Percentiles rank a stretch among this genome's conserved stretches.
These are phyloP conservation scores for Halictus quadricinctus DNA, from an alignment of 2,888 invertebrate species.

Conservation along the genomic window DNA sequence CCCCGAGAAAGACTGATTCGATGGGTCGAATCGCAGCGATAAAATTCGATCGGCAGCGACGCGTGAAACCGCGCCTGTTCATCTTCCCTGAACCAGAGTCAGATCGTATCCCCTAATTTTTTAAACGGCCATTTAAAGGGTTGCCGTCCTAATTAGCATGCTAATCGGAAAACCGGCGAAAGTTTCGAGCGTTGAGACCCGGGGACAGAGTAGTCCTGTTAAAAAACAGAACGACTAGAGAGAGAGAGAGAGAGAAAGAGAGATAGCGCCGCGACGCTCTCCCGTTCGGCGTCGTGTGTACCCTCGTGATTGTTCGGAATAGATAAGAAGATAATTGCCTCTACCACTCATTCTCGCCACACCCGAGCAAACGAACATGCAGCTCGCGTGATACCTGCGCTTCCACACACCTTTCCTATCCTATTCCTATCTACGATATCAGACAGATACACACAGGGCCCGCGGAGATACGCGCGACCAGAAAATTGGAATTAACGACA, in stretches of 20 bases:
- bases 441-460: conserved; percentile 40
- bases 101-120: conserved; percentile 64
- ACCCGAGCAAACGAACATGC: conserved; percentile 70
- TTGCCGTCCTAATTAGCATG: conserved; percentile 71
- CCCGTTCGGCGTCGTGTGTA: conserved; percentile 39
- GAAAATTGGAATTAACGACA: conserved; percentile 61
- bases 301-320: conserved; percentile 41
- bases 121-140: conserved; percentile 72
- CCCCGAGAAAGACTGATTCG: neutral
- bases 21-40: conserved; percentile 46
- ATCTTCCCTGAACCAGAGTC: conserved; percentile 52
- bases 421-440: conserved; percentile 53
- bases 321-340: conserved; percentile 73
- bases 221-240: conserved; percentile 53
- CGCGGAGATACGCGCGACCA: conserved; percentile 23
- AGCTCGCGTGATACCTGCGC: conserved; percentile 67
- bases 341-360: conserved; percentile 70
- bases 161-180: conserved; percentile 63
- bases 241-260: neutral
- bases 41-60: conserved; percentile 59
- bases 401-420: conserved; percentile 69
- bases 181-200: conserved; percentile 48
- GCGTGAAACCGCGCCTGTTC: conserved; percentile 50
- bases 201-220: conserved; percentile 15
- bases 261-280: conserved; percentile 10